phyloP scores from a whole-genome alignment of 2,888 invertebrate genomes.

The Phaedon cochleariae region DNA sequence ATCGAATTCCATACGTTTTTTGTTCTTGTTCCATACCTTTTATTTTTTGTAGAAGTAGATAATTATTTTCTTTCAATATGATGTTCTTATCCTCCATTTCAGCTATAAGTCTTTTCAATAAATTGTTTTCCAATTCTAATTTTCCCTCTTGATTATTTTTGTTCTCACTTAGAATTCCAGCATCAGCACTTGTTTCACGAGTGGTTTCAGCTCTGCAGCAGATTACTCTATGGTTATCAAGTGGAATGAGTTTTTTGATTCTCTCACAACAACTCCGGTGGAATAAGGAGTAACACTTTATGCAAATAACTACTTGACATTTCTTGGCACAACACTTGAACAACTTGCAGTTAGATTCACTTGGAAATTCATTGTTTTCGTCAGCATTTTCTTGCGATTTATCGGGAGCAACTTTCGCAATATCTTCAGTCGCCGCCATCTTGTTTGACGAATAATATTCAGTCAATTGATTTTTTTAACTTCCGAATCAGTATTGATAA shows the following conservation, averaged over 20 bases:
- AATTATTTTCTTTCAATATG: slow-evolving; percentile 14
- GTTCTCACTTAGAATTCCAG: not conserved
- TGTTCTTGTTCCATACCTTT: slow-evolving; percentile 1
- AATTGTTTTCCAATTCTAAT: slow-evolving; percentile 2
- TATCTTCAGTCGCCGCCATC: not conserved
- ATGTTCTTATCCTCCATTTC: slow-evolving; percentile 20
- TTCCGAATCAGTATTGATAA: no score
- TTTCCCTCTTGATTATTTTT: not conserved
- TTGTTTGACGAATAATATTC: no score
- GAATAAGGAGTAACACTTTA: slow-evolving; percentile 15
- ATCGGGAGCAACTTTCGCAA: not conserved
- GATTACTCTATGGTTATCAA: slow-evolving; percentile 5
- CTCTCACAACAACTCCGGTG: slow-evolving; percentile 6
- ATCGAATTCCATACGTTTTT: no score
- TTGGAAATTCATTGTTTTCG: not conserved
- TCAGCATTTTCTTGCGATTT: not conserved
- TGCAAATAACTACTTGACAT: slow-evolving; percentile 10
- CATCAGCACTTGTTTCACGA: no score
- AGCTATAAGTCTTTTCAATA: slow-evolving; percentile 6
- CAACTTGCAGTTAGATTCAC: not conserved
- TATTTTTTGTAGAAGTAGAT: slow-evolving; percentile 1
- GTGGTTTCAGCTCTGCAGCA: slow-evolving; percentile 3
- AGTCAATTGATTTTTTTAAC: no score
- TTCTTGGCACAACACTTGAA: slow-evolving; percentile 1
- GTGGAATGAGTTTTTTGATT: not conserved